Evolutionary conservation across 2,888 invertebrate species (phyloP).

Genomic region (Tiliacea citrago): DNA sequence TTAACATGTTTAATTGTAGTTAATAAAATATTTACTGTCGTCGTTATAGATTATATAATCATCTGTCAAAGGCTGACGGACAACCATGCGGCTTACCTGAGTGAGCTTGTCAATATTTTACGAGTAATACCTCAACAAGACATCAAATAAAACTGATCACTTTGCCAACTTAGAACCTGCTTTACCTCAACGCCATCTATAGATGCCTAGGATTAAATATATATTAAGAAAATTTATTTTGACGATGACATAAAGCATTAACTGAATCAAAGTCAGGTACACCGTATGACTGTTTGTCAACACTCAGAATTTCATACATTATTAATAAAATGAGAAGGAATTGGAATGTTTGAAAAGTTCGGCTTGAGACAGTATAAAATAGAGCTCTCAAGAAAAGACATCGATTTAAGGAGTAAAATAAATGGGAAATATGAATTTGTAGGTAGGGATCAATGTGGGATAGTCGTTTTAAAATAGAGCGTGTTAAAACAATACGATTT

Average conservation of each 20-base stretch:
- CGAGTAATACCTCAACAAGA: conserved; percentile 58
- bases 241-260: conserved; percentile 19
- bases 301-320: conserved; percentile 17
- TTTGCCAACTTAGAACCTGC: conserved; percentile 58
- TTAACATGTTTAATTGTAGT: conserved; percentile 51
- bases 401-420: conserved; percentile 49
- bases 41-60: conserved; percentile 33
- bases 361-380: conserved; percentile 29
- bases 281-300: conserved; percentile 66
- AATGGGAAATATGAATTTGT: conserved; percentile 57
- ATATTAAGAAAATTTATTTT: conserved; percentile 34
- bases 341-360: conserved; percentile 49
- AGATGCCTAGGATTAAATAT: conserved; percentile 52
- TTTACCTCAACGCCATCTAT: conserved; percentile 59
- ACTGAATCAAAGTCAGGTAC: conserved; percentile 52
- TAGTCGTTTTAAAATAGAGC: conserved; percentile 48
- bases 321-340: conserved; percentile 41
- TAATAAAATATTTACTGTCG: conserved; percentile 49
- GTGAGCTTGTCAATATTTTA: conserved; percentile 46
- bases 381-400: conserved; percentile 45
- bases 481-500: background rate
- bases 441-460: conserved; percentile 65
- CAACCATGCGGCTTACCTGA: conserved; percentile 65
- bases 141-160: conserved; percentile 53
- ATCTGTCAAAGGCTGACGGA: conserved; percentile 49